Base-by-base conservation (phyloP, 2,113 vertebrate species). In the Vidua macroura region DNA sequence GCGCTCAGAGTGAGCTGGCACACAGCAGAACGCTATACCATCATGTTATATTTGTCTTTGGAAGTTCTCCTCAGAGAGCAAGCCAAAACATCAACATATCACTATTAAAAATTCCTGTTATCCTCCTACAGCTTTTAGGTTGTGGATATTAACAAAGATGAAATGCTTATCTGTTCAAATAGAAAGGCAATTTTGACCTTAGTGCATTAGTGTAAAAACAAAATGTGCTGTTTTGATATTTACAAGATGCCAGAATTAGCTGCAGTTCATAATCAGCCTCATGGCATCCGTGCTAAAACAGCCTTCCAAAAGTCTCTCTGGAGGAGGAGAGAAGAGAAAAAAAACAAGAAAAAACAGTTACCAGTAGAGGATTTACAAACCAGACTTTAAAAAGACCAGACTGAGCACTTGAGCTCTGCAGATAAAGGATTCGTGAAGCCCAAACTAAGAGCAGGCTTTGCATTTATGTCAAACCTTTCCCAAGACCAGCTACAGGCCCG, bases 221-320 rank as follows among this genome's bases (percentile, higher is more conserved):
- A 92, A 94, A 88, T 53, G 72, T 78, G 60, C 41, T 88, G 85
- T 56, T 94, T 90, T 86, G 79, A 77, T 93, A 94, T 85, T 86
- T 93, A 91, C 90, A 92, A 92, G 90, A 80, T 77, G 79, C 59
- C 72, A 77, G 67, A 90, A 94, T 93, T 76, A 92, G 88, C 67
- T 74, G 67, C 72, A 51, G 49, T 88, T 88, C 49, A 78, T 53
- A 35, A 60, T 48, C 74, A 60, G 78, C 52, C 27, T 69, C 56
- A 43, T 27, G 12, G 30, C 35, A 89, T 22, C 74, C 53, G 0
- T 23, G 16, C 51, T 55, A 19, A 31, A 93, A 56, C 31, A 86
- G 79, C 67, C 53, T 81, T 48, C 41, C 41, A 27, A 35, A 83
- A 83, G 46, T 33, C 23, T 7, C 67, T 75, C 58, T 37, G 70